Evolutionary conservation across 2,797 vertebrate genomes (phyloP), one percentile per base, ranked within the genome.

Genomic region (Rhinogobio ventralis): DNA sequence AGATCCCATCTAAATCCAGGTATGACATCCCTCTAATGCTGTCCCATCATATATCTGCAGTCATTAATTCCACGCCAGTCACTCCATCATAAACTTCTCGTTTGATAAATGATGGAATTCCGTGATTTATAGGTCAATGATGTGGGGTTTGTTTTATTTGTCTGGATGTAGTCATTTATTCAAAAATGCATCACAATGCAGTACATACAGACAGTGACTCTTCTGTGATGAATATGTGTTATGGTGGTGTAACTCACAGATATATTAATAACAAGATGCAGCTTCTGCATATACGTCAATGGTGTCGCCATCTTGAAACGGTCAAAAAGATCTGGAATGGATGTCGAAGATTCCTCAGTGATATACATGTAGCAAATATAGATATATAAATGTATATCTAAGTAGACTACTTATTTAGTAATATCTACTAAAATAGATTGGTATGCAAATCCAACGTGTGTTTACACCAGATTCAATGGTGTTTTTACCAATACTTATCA

Each of bases 1-100:
- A 82, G 81, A 87, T 60, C 84, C 86, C 84, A 79, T 89, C 79
- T 82, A 85, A 86, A 86, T 85, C 75, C 79, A 87, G 79, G 69
- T 82, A 86, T 81, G 88, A 81, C 60, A 46, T 82, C 45, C 39
- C 75, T 79, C 62, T 87, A 86, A 85, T 74, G 75, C 85, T 53
- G 66, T 64, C 39, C 81, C 73, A 51, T 64, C 71, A 82, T 82
- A 55, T 85, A 84, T 71, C 67, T 69, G 80, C 79, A 60, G 69
- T 73, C 23, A 33, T 80, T 87, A 71, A 79, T 84, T 83, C 55
- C 60, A 81, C 1, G 30, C 62, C 75, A 82, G 49, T 68, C 82
- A 78, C 57, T 83, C 72, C 71, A 46, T 81, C 83, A 57, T 53
- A 77, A 72, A 46, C 42, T 36, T 60, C 42, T 66, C 72, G 30